Conservation (phyloP, 2,797 vertebrate species). For the Macropus fuliginosus region DNA sequence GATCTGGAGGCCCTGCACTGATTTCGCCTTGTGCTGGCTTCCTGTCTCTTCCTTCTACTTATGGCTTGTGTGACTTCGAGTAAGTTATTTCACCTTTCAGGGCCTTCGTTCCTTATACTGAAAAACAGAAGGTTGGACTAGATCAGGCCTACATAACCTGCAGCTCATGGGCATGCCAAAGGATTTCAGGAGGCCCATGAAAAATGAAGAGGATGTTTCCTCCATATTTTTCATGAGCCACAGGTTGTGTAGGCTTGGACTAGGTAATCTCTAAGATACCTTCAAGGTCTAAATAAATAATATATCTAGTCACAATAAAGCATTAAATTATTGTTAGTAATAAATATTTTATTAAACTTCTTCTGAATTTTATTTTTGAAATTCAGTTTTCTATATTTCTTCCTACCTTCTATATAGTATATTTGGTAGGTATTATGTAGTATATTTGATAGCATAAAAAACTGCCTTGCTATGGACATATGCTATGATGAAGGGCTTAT, state of each 20-base stretch:
- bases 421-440: neutral
- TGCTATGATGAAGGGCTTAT: neutral
- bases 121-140: neutral
- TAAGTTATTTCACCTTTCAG: neutral
- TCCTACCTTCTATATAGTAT: neutral
- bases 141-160: too few species aligned
- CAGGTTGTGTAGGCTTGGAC: too few species aligned
- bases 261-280: neutral
- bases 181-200: too few species aligned
- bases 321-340: neutral
- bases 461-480: neutral
- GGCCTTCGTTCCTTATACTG: neutral
- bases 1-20: neutral
- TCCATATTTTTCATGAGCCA: too few species aligned
- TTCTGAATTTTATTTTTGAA: neutral
- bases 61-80: neutral
- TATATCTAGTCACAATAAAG: neutral
- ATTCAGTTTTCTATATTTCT: neutral
- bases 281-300: neutral
- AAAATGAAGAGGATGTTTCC: too few species aligned
- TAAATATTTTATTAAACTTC: neutral
- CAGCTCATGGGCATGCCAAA: too few species aligned
- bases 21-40: neutral
- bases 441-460: neutral
- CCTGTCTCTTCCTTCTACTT: neutral